A percentile compares a stretch with the other conserved stretches of the same genome.
Conservation (phyloP, 2,113 vertebrate species). For the Dascyllus trimaculatus region DNA sequence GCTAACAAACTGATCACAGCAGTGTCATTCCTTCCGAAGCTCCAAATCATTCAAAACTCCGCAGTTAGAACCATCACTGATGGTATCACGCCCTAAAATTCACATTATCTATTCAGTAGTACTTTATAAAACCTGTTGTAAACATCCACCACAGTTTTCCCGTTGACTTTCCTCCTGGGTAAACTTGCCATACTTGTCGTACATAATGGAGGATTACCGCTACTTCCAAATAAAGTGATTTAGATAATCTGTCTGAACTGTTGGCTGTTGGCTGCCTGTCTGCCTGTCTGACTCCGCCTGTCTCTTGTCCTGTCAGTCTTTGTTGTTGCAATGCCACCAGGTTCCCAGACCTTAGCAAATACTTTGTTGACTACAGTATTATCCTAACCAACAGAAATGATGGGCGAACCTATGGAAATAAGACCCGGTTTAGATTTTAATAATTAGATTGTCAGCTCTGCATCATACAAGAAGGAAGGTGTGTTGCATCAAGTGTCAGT, state of each 20-base stretch:
- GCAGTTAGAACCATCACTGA: too few relatives aligned
- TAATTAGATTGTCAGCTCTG: background rate
- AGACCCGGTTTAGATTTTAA: background rate
- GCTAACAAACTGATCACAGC: too few relatives aligned
- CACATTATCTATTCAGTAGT: too few relatives aligned
- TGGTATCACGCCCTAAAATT: too few relatives aligned
- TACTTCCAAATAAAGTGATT: slow-evolving; percentile 1
- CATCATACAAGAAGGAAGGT: background rate
- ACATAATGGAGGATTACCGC: background rate
- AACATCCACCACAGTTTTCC: background rate
- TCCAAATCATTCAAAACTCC: too few relatives aligned
- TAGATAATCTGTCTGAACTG: background rate
- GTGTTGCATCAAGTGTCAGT: background rate
- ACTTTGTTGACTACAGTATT: background rate
- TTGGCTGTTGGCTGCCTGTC: background rate
- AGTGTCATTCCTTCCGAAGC: too few relatives aligned
- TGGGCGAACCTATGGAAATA: background rate
- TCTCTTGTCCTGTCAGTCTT: background rate
- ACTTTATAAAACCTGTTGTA: background rate
- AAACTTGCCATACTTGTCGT: background rate
- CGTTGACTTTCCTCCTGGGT: background rate
- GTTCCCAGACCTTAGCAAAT: background rate
- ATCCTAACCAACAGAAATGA: background rate
- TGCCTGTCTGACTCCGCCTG: background rate
- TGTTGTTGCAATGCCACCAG: background rate